Evolutionary conservation across 2,888 invertebrate species (phyloP).

Genomic region (Drosophila subquinaria): DNA sequence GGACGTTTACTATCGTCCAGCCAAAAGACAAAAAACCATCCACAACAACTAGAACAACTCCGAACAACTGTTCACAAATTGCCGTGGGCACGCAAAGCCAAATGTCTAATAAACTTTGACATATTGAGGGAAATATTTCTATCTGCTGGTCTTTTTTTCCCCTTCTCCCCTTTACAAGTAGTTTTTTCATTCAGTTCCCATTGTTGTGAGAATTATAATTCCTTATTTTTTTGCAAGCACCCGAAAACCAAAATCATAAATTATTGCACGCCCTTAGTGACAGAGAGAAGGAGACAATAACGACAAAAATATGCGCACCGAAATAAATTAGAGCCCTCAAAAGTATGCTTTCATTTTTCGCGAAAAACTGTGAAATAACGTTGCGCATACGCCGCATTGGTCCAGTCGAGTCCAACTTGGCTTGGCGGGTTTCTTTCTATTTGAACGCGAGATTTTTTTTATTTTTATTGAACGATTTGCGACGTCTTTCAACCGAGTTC

Average conservation of each 20-base stretch:
- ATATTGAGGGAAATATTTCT: conserved; percentile 78
- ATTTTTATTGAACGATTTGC: conserved; percentile 48
- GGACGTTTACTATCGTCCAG: conserved; percentile 70
- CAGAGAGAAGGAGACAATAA: conserved; percentile 52
- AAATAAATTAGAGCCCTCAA: conserved; percentile 64
- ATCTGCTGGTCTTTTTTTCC: conserved; percentile 30
- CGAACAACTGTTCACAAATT: conserved; percentile 74
- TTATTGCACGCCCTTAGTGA: conserved; percentile 41
- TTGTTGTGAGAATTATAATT: conserved; percentile 43
- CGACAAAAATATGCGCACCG: conserved; percentile 54
- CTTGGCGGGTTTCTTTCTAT: conserved; percentile 44
- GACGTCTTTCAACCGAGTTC: conserved; percentile 21
- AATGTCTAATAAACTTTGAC: conserved; percentile 81
- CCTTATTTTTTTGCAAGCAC: conserved; percentile 34
- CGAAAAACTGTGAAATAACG: conserved; percentile 18
- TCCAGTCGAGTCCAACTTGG: background rate
- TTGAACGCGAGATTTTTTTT: conserved; percentile 37
- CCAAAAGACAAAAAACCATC: conserved; percentile 5
- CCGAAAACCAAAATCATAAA: conserved; percentile 45
- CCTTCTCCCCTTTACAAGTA: conserved; percentile 11
- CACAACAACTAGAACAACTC: conserved; percentile 27
- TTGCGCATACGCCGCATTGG: conserved; percentile 51
- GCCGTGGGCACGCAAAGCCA: conserved; percentile 79
- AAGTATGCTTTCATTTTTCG: conserved; percentile 57
- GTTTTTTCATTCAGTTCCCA: conserved; percentile 11